Evolutionary conservation across 23 tunicate species (phyloP).

Genomic region (Botrylloides violaceus): DNA sequence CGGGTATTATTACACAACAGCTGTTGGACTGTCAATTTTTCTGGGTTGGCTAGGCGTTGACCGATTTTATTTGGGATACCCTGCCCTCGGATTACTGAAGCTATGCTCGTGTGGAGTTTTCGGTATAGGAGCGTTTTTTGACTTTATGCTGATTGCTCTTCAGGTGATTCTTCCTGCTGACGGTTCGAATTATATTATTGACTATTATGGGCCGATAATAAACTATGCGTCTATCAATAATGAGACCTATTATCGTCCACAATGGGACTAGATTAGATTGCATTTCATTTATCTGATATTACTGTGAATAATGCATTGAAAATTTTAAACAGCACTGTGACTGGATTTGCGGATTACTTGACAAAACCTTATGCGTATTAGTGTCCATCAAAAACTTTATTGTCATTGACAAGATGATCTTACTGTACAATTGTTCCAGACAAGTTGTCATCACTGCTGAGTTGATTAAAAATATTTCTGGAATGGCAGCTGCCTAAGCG

Average conservation of each 20-base stretch:
- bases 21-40: slow-evolving; percentile 76
- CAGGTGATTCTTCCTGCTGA: slow-evolving; percentile 80
- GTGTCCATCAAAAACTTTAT: no score
- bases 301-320: no score
- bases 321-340: no score
- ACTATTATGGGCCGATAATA: slow-evolving; percentile 69
- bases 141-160: slow-evolving; percentile 54
- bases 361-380: no score
- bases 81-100: slow-evolving; percentile 78
- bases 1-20: slow-evolving; percentile 61
- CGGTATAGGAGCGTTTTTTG: slow-evolving; percentile 81
- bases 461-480: no score
- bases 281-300: neutral
- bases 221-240: slow-evolving; percentile 29
- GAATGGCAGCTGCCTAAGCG: no score
- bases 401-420: no score
- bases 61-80: slow-evolving; percentile 87
- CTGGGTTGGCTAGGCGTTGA: slow-evolving; percentile 92
- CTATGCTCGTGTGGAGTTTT: slow-evolving; percentile 82
- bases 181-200: slow-evolving; percentile 88
- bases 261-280: neutral
- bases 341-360: no score
- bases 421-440: no score
- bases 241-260: slow-evolving; percentile 44
- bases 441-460: no score